phyloP scores from a whole-genome alignment of 2,113 vertebrate species.

The Perca schrenkii region DNA sequence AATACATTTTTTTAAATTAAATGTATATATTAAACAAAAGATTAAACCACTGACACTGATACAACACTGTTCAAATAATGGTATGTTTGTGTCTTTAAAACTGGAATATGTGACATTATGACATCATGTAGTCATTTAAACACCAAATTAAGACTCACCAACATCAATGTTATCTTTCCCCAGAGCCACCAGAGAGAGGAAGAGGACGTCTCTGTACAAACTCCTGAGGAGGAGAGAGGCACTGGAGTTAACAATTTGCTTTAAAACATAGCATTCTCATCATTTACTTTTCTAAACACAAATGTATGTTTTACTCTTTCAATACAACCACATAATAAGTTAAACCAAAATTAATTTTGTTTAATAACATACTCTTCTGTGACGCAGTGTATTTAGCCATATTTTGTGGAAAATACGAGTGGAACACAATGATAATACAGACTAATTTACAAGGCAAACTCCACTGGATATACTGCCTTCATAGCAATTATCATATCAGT shows the following conservation, averaged over 20 bases:
- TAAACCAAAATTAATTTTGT: too few species aligned
- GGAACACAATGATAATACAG: too few species aligned
- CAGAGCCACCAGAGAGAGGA: conserved; percentile 95
- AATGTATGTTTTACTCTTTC: not conserved
- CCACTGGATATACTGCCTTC: not conserved
- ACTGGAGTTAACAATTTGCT: not conserved
- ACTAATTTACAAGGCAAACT: not conserved
- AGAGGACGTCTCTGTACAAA: conserved; percentile 97
- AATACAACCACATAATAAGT: not conserved
- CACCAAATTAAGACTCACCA: conserved; percentile 82
- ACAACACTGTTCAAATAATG: not conserved
- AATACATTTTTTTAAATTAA: not conserved
- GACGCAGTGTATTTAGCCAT: not conserved
- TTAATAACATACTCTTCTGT: too few species aligned
- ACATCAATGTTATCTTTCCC: conserved; percentile 98
- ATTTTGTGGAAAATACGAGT: not conserved
- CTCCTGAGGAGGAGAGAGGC: conserved; percentile 86
- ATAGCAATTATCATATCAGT: too few species aligned
- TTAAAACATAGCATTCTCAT: too few species aligned
- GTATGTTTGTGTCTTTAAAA: not conserved
- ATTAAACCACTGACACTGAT: not conserved
- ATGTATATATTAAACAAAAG: not conserved
- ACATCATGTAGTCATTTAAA: not conserved
- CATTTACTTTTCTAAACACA: too few species aligned
- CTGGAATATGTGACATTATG: not conserved